Percentiles rank a stretch among this genome's conserved stretches.
Conservation (phyloP, 2,888 invertebrate species). For the Icerya purchasi region DNA sequence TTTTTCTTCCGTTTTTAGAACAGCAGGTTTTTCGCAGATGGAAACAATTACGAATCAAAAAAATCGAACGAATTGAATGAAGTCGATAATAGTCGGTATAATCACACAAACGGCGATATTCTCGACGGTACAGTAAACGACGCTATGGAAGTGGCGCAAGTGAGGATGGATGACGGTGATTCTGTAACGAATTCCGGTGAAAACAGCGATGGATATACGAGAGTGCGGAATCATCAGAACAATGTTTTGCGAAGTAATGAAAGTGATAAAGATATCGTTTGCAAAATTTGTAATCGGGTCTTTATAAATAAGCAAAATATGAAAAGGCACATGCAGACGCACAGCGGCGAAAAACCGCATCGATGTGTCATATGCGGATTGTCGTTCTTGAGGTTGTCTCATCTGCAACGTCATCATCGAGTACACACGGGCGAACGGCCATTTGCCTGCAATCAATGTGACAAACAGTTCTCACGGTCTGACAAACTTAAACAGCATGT, state of each 20-base stretch:
- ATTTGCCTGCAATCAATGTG: conserved; percentile 43
- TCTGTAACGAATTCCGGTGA: neutral
- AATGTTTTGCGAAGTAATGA: neutral
- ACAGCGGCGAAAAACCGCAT: conserved; percentile 19
- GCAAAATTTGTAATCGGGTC: conserved; percentile 16
- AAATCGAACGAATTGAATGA: neutral
- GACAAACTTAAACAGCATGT: conserved; percentile 45
- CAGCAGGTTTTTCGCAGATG: neutral
- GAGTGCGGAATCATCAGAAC: neutral
- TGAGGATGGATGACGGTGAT: conserved; percentile 9
- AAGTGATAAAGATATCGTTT: conserved; percentile 11
- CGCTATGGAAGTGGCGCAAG: neutral
- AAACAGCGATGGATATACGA: neutral
- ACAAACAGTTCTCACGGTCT: conserved; percentile 45
- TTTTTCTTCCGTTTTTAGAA: neutral
- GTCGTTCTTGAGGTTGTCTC: conserved; percentile 42
- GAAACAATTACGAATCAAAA: neutral
- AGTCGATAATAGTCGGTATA: neutral
- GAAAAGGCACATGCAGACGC: conserved; percentile 19
- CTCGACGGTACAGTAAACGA: neutral
- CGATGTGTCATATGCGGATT: conserved; percentile 19
- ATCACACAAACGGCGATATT: neutral
- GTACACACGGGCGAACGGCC: conserved; percentile 49
- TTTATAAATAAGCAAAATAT: conserved; percentile 17
- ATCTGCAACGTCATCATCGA: conserved; percentile 42